phyloP scores from a whole-genome alignment of 2,888 invertebrate species.

The Archaeoteleia sp. region DNA sequence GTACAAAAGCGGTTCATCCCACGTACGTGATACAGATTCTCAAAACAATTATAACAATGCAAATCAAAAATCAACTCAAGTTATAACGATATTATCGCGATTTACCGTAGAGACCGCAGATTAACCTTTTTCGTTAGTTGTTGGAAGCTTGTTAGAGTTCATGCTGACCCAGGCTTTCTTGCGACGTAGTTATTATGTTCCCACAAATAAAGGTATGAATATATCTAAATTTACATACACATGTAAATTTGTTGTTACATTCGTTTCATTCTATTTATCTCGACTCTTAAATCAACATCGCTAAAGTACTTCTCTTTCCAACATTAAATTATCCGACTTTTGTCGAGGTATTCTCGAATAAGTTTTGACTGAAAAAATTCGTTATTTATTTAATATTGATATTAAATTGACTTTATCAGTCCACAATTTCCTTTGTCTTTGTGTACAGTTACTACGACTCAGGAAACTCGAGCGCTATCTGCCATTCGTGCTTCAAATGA shows the following conservation, averaged over 20 bases:
- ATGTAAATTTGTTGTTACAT: not conserved
- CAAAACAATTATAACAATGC: conserved; percentile 16
- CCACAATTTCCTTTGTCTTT: no score
- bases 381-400: no score
- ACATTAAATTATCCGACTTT: no score
- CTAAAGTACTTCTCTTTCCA: no score
- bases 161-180: conserved; percentile 43
- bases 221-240: not conserved
- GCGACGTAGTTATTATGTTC: conserved; percentile 1
- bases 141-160: conserved; percentile 48
- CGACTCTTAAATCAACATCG: no score
- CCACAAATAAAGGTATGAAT: not conserved
- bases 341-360: no score
- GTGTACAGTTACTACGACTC: no score
- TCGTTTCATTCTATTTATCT: no score
- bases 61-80: not conserved
- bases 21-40: conserved; percentile 18
- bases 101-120: conserved; percentile 24
- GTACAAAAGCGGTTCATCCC: conserved; percentile 42
- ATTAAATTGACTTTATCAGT: no score
- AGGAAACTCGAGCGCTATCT: no score
- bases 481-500: no score
- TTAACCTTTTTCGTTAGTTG: conserved; percentile 37
- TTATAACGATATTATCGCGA: conserved; percentile 12
- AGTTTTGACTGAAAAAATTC: no score